Percentiles rank a stretch among this genome's conserved stretches.
Evolutionary conservation across 1,140 invertebrate genomes (phyloP).

Genomic region (Bombus difficillimus): DNA sequence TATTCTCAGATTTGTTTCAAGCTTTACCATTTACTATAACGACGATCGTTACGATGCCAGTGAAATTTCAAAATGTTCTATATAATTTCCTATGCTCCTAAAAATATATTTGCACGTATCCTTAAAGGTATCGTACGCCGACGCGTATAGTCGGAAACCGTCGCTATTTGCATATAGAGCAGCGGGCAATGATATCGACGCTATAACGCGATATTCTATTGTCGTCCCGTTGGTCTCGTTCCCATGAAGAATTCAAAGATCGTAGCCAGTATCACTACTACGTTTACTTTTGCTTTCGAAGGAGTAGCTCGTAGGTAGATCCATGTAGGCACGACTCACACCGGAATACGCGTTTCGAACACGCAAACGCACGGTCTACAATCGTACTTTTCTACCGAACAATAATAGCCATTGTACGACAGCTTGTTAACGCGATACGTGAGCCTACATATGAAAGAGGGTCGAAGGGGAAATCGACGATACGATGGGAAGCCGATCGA

Average conservation of each 20-base stretch:
- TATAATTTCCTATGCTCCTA: too few species aligned
- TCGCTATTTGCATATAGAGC: constrained; percentile 9
- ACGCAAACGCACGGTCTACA: constrained; percentile 20
- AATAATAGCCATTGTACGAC: constrained; percentile 70
- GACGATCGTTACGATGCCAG: too few species aligned
- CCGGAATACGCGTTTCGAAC: constrained; percentile 16
- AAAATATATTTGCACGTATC: too few species aligned
- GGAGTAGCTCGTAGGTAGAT: constrained; percentile 29
- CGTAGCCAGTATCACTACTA: constrained; percentile 7
- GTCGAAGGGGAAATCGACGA: constrained; percentile 32
- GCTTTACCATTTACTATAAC: too few species aligned
- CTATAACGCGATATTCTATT: constrained; percentile 47
- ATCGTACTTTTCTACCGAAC: constrained; percentile 45
- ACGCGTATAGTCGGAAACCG: too few species aligned
- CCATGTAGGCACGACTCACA: constrained; percentile 44
- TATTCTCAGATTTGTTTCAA: too few species aligned
- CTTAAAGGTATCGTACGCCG: too few species aligned
- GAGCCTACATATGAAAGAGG: constrained; percentile 45
- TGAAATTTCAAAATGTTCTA: too few species aligned
- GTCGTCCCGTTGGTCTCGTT: constrained; percentile 27
- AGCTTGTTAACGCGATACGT: constrained; percentile 71
- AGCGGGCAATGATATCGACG: constrained; percentile 15
- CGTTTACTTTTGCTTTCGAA: constrained; percentile 42
- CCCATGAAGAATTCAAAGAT: constrained; percentile 38
- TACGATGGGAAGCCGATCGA: constrained; percentile 28